Conservation (phyloP, 2,888 invertebrate species). For the Lasioglossum calceatum region DNA sequence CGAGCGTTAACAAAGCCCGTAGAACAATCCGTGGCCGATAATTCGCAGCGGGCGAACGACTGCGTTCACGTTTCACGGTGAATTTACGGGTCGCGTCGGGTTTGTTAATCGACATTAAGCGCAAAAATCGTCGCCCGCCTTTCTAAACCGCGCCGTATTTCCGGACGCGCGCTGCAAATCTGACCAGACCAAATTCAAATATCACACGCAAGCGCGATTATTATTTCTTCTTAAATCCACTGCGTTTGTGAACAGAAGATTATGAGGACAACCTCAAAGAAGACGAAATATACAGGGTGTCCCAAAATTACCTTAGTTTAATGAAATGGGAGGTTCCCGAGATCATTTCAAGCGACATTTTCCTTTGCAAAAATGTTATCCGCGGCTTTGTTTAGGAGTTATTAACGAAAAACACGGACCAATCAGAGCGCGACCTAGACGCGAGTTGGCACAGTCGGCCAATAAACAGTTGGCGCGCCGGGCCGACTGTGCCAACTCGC, state of each 20-base stretch:
- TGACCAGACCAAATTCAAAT: not conserved
- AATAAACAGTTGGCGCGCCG: too few species aligned
- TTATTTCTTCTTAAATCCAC: not conserved
- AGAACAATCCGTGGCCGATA: slow-evolving; percentile 35
- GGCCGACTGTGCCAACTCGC: too few species aligned
- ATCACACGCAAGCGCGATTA: not conserved
- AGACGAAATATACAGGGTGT: too few species aligned
- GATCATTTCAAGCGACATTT: too few species aligned
- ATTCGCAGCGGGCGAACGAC: slow-evolving; percentile 28
- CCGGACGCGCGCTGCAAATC: not conserved
- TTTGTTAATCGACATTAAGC: slow-evolving; percentile 33
- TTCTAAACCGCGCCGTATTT: slow-evolving; percentile 20
- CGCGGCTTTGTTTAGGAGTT: too few species aligned
- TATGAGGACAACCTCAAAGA: not conserved
- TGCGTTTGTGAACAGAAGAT: not conserved
- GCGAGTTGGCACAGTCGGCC: too few species aligned
- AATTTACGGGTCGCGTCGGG: slow-evolving; percentile 39
- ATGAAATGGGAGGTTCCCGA: too few species aligned
- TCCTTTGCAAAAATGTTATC: too few species aligned
- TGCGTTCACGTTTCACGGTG: slow-evolving; percentile 27
- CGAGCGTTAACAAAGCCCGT: slow-evolving; percentile 35
- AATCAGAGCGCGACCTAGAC: too few species aligned
- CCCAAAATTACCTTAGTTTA: too few species aligned
- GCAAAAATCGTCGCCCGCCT: slow-evolving; percentile 27
- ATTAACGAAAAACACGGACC: too few species aligned